Conservation (phyloP, 2,888 invertebrate species). For the Orthosia gothica region DNA sequence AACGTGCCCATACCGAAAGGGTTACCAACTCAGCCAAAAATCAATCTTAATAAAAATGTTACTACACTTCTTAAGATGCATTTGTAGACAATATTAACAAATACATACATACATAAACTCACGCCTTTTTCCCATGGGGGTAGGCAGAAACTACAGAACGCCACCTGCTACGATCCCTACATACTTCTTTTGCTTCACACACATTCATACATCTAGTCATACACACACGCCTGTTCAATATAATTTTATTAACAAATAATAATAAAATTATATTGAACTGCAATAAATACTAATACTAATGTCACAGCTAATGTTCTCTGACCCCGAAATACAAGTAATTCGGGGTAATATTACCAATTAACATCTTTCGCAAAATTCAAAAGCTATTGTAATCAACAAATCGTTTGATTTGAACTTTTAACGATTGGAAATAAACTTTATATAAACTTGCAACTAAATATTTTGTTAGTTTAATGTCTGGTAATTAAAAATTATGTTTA, state of each 20-base stretch:
- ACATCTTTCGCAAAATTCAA: background rate
- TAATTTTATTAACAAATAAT: background rate
- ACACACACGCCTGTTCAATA: no score
- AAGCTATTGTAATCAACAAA: slow-evolving; percentile 4
- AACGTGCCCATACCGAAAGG: no score
- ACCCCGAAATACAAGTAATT: background rate
- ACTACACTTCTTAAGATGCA: background rate
- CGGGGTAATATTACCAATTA: background rate
- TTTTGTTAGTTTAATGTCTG: slow-evolving; percentile 14
- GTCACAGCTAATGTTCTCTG: no score
- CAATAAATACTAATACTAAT: background rate
- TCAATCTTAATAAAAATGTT: background rate
- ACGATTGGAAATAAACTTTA: background rate
- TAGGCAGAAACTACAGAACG: no score
- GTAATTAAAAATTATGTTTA: slow-evolving; percentile 21
- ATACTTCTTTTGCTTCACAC: no score
- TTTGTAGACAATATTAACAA: background rate
- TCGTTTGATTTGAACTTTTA: slow-evolving; percentile 12
- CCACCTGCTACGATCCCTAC: no score
- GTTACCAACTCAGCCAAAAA: no score
- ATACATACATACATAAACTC: no score
- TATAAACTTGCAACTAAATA: slow-evolving; percentile 1
- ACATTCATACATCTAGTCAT: no score
- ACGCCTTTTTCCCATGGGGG: no score
- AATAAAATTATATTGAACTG: slow-evolving; percentile 1